Percentiles rank a stretch among this genome's conserved stretches.
Conservation (phyloP, 2,113 vertebrate genomes). For the Xyrauchen texanus region DNA sequence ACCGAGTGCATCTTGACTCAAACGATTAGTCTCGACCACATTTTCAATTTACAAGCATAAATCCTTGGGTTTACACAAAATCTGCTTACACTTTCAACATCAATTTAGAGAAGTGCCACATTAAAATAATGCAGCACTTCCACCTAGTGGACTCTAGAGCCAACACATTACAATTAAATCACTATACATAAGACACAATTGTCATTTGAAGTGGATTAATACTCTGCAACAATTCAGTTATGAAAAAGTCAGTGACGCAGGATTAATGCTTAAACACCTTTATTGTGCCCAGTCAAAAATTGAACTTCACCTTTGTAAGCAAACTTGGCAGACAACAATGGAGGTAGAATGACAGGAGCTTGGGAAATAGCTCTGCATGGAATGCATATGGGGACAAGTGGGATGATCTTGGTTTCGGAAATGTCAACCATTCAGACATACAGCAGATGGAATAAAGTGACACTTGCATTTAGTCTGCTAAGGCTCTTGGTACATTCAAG, state of each 20-base stretch:
- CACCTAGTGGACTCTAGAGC: too few species aligned
- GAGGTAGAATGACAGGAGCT: constrained; percentile 99
- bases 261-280: constrained; percentile 96
- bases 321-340: constrained; percentile 89
- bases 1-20: too few species aligned
- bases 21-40: too few species aligned
- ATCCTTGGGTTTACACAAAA: too few species aligned
- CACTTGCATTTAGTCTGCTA: constrained; percentile 74
- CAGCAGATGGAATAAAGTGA: constrained; percentile 67
- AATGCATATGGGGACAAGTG: constrained; percentile 69
- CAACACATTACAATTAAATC: too few species aligned
- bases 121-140: too few species aligned
- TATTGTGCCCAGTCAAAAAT: constrained; percentile 97
- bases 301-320: constrained; percentile 90
- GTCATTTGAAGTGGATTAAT: too few species aligned
- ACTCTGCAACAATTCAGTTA: too few species aligned
- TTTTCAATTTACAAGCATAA: too few species aligned
- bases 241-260: constrained; percentile 11
- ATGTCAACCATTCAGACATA: constrained; percentile 39
- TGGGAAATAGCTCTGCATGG: constrained; percentile 90
- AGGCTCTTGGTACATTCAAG: constrained; percentile 71
- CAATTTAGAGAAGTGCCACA: too few species aligned
- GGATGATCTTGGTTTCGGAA: constrained; percentile 40
- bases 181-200: too few species aligned
- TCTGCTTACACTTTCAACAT: too few species aligned